Base-by-base conservation (phyloP, 1,140 invertebrate species). In the Paramacrobiotus metropolitanus region DNA sequence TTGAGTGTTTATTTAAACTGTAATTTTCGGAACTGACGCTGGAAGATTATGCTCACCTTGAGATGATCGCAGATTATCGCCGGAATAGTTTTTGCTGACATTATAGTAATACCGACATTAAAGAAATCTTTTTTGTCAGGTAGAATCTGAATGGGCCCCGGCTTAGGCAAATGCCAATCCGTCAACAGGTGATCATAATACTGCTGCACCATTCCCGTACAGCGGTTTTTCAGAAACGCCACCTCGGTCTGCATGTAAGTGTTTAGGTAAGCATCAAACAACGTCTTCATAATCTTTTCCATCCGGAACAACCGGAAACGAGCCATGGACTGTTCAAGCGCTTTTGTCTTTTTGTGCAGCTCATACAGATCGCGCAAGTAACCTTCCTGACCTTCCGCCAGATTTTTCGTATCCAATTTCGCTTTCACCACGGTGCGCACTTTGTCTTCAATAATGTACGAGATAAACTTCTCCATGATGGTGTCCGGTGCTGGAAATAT, bases 281-380 rank as follows among this genome's bases (percentile, higher is more conserved):
- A 9, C 4, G 34, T n/a, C n/a, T n/a, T 4, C 34, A 40, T 40
- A n/a, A 71, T 59, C 30, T 67, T 67, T 30, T 72, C 68, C 31
- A 64, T 70, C 71, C 64, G 31, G 66, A 65, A 21, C 1, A 18
- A 30, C 34, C 44, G 59, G 40, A 64, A 72, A 71, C 76, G 71
- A 82, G 81, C 80, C 67, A 98, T 95, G 1, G 94, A 74, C 76
- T 89, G 86, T n/a, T 40, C 34, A 9, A 40, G n/a, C 34, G 34
- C 34, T n/a, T 40, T 40, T n/a, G 34, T n/a, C n/a, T 40, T 85
- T 76, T 99, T 98, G 4, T 95, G 83, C 93, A 93, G 98, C 73
- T 99, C 98, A 72, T 98, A 97, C 69, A 96, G 94, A 74, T 95
- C 97, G 65, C 94, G 78, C 74, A 97, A 78, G 69, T 86, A 83